Evolutionary conservation across 2,797 vertebrate species (phyloP), one percentile per base, ranked within the genome.

Genomic region (Etheostoma perlongum): DNA sequence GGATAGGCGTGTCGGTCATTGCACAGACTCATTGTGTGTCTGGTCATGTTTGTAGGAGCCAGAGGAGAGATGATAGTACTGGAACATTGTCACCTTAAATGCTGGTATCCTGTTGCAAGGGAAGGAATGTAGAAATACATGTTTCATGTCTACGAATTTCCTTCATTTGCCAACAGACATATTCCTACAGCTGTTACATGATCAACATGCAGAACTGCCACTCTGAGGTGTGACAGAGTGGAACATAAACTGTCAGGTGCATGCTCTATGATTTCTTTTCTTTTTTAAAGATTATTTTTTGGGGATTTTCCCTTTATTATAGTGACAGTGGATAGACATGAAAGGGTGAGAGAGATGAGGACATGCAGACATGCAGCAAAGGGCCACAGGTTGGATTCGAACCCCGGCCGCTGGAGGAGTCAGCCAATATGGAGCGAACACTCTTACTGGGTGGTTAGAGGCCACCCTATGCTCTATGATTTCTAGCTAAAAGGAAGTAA

Each of bases 111-210:
- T 67, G 69, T 63, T 79, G 47, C 66, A 44, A 55, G 8, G 5
- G 11, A 47, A 23, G 25, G 51, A 71, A 74, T 81, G 72, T 61
- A 44, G 78, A 84, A 81, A 70, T 68, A 57, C 73, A 40, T 15
- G 58, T 68, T 71, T 65, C 57, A 36, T 58, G 53, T 19, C 19
- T 33, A 2, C n/a, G 54, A 69, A 46, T 36, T 53, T 6, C 8
- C 61, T 66, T 47, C 7, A 64, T n/a, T 30, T 57, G 30, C 49
- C 10, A 49, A 54, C n/a, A 15, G 46, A 61, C 54, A 67, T 51
- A n/a, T 64, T 70, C 23, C 3, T 36, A 42, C 6, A 47, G 33
- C 18, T 55, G 30, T 58, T 42, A 72, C 46, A 52, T 25, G 2
- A 21, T 61, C 47, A 57, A 30, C 2, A 57, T 60, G 47, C 46